phyloP scores from a whole-genome alignment of 2,797 vertebrate genomes.

The Urocyon cinereoargenteus region DNA sequence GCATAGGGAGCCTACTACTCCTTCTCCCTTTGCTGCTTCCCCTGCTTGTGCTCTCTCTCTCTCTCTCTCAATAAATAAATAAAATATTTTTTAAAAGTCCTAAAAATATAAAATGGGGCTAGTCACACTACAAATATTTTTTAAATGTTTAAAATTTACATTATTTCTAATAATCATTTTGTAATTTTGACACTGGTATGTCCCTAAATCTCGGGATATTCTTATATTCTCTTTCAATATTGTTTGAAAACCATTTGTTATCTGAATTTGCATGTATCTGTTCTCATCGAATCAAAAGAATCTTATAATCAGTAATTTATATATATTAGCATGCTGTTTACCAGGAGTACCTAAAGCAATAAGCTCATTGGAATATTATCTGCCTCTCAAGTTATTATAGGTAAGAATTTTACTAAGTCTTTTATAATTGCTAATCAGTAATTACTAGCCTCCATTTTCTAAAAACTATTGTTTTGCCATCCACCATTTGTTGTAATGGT shows the following conservation, averaged over 20 bases:
- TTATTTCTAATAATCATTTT: neutral
- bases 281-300: constrained; percentile 7
- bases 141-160: neutral
- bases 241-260: constrained; percentile 13
- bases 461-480: neutral
- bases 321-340: neutral
- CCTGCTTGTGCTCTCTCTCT: neutral
- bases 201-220: neutral
- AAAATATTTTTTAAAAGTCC: neutral
- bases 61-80: neutral
- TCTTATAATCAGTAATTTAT: neutral
- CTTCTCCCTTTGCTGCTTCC: neutral
- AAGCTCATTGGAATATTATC: neutral
- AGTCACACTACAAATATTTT: neutral
- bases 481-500: neutral
- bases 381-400: neutral
- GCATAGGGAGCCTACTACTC: neutral
- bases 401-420: neutral
- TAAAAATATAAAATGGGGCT: neutral
- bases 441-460: neutral
- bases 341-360: neutral
- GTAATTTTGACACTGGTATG: neutral
- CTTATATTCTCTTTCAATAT: neutral
- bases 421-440: neutral
- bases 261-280: neutral